phyloP scores from a whole-genome alignment of 23 tunicate species.

The Diplosoma virens region DNA sequence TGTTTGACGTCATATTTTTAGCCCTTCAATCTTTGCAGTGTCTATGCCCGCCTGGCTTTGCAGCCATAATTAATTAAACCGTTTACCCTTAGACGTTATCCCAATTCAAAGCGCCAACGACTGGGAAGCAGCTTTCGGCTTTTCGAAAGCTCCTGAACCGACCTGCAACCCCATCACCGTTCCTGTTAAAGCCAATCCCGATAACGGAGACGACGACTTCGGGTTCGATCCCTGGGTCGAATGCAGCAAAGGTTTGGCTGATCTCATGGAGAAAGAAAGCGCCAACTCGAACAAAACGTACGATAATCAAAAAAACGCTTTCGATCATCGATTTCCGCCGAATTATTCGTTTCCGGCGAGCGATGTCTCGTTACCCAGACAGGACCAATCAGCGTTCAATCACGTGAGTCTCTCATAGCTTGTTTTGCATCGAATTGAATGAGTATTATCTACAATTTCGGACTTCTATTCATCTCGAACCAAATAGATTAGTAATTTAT shows the following conservation, averaged over 20 bases:
- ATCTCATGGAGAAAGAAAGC: constrained; percentile 73
- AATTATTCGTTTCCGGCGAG: too few species aligned
- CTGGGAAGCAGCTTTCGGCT: constrained; percentile 89
- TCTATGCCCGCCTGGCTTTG: too few species aligned
- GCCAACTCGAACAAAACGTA: too few species aligned
- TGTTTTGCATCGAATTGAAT: background rate
- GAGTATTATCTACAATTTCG: background rate
- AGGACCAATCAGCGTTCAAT: too few species aligned
- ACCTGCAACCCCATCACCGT: background rate
- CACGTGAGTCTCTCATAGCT: too few species aligned
- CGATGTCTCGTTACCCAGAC: too few species aligned
- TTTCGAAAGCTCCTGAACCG: background rate
- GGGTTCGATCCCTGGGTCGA: constrained; percentile 89
- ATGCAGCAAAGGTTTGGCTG: constrained; percentile 87
- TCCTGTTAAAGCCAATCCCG: background rate
- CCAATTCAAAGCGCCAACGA: constrained; percentile 74
- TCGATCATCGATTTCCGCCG: too few species aligned
- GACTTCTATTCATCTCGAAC: background rate
- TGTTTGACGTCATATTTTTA: too few species aligned
- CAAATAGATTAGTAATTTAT: background rate
- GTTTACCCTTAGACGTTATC: constrained; percentile 45
- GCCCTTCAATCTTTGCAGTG: too few species aligned
- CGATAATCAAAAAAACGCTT: too few species aligned
- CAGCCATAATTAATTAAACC: too few species aligned
- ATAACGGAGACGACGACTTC: constrained; percentile 63